phyloP scores from a whole-genome alignment of 1,140 invertebrate genomes.

The Ruditapes philippinarum region DNA sequence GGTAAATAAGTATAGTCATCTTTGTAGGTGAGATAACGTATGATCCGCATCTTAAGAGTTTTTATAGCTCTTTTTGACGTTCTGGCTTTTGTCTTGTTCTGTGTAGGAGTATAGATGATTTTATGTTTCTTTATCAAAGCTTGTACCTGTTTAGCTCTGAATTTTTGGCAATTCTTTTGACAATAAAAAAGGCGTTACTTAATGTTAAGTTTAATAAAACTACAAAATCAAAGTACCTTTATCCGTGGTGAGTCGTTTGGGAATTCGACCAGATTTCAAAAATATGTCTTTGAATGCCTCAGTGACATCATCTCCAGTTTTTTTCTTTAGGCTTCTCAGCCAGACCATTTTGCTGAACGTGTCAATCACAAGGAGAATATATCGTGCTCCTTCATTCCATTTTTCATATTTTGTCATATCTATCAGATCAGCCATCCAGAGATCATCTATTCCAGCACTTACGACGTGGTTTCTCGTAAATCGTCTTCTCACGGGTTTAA shows the following conservation, averaged over 20 bases:
- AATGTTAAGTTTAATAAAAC: too few relatives aligned
- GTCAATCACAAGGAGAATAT: background rate
- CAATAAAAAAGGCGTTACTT: background rate
- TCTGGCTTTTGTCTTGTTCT: background rate
- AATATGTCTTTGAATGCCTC: conserved; percentile 26
- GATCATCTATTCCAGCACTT: background rate
- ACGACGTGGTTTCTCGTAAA: background rate
- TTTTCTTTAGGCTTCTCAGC: background rate
- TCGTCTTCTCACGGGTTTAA: conserved; percentile 7
- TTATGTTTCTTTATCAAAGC: background rate
- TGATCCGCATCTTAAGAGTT: background rate
- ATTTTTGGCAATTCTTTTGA: background rate
- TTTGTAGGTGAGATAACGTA: background rate
- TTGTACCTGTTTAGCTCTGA: background rate
- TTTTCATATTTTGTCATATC: background rate
- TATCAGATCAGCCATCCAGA: conserved; percentile 18
- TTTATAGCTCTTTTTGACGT: too few relatives aligned
- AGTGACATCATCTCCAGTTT: conserved; percentile 19
- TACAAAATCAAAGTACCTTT: background rate
- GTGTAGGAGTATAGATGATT: background rate
- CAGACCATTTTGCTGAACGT: too few relatives aligned
- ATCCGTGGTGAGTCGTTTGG: background rate
- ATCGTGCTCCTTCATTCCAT: background rate
- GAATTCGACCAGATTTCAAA: background rate
- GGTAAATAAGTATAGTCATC: background rate